Percentiles rank a stretch among this genome's conserved stretches.
phyloP scores from a whole-genome alignment of 2,888 invertebrate genomes.

The Cenopis cana region DNA sequence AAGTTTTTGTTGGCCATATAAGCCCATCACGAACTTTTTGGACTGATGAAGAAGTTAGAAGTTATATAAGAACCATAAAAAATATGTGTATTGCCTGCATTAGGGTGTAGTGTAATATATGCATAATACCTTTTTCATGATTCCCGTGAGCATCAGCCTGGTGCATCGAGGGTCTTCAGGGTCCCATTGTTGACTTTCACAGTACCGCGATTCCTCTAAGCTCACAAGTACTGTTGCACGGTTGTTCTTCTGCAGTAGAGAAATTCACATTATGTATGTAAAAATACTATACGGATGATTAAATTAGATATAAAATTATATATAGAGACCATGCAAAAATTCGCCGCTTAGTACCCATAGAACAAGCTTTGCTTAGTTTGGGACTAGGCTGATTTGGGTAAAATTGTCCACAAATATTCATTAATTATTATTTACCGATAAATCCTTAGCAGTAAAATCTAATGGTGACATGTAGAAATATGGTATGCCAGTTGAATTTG shows the following conservation, averaged over 20 bases:
- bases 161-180: constrained; percentile 92
- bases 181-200: constrained; percentile 86
- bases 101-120: background rate
- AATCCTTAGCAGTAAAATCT: constrained; percentile 88
- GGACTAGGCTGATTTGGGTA: too few species aligned
- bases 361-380: too few species aligned
- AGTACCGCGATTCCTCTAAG: constrained; percentile 88
- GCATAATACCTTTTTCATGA: constrained; percentile 86
- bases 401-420: too few species aligned
- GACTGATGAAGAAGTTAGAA: background rate
- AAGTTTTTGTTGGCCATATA: too few species aligned
- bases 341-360: too few species aligned
- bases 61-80: background rate
- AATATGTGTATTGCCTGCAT: background rate
- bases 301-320: too few species aligned
- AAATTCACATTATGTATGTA: background rate
- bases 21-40: too few species aligned
- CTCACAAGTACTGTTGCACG: constrained; percentile 88
- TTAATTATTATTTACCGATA: too few species aligned
- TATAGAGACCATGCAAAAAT: background rate
- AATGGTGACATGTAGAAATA: constrained; percentile 90
- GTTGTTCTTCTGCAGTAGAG: constrained; percentile 82
- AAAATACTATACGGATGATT: too few species aligned
- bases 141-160: constrained; percentile 88
- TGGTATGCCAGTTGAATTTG: constrained; percentile 89